phyloP scores from a whole-genome alignment of 2,888 invertebrate genomes.

The Meghimatium bilineatum region DNA sequence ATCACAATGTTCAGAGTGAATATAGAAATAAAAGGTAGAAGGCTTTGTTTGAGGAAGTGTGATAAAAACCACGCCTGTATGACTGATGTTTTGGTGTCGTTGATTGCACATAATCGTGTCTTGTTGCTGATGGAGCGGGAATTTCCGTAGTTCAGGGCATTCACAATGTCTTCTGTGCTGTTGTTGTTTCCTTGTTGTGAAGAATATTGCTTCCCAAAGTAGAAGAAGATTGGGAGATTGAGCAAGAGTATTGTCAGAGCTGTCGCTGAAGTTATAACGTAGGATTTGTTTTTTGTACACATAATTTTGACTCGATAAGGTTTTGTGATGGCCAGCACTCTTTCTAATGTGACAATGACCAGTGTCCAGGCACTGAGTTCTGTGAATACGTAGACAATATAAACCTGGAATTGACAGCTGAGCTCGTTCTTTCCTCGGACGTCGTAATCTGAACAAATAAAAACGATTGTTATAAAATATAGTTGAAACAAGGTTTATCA shows the following conservation, averaged over 20 bases:
- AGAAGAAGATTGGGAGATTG: conserved; percentile 26
- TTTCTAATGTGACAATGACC: conserved; percentile 29
- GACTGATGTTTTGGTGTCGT: too few relatives aligned
- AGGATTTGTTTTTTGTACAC: conserved; percentile 29
- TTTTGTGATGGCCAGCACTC: conserved; percentile 30
- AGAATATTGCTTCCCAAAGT: conserved; percentile 10
- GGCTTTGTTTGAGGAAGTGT: conserved; percentile 37
- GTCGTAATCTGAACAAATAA: conserved; percentile 25
- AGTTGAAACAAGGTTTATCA: too few relatives aligned
- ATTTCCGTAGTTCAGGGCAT: not conserved
- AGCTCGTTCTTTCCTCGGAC: conserved; percentile 8
- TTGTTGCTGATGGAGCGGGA: not conserved
- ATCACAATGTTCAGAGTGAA: conserved; percentile 20
- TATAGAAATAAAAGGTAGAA: conserved; percentile 22
- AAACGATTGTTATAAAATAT: too few relatives aligned
- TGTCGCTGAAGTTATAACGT: not conserved
- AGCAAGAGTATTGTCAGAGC: not conserved
- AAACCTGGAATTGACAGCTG: conserved; percentile 29
- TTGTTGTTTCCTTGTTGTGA: not conserved
- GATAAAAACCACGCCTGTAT: conserved; percentile 1
- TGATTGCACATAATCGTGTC: not conserved
- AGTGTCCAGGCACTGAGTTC: conserved; percentile 43
- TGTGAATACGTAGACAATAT: conserved; percentile 31
- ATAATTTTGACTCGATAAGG: conserved; percentile 25
- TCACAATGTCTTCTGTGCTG: not conserved